Evolutionary conservation across 2,797 vertebrate species (phyloP), one percentile per base, ranked within the genome.

Genomic region (Anguilla megastoma): DNA sequence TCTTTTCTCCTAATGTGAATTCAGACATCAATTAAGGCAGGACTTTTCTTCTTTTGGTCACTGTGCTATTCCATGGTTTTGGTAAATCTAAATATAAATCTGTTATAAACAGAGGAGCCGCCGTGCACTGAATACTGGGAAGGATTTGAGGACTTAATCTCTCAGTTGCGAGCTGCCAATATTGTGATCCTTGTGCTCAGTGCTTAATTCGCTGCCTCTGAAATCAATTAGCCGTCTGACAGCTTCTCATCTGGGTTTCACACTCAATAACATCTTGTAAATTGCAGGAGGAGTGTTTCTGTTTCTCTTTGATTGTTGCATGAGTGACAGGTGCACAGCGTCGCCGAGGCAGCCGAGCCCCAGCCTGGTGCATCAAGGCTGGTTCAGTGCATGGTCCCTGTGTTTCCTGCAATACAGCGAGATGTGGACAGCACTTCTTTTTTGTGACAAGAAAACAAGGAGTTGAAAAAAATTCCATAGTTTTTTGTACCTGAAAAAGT

Each of bases 151-250:
- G 85, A 87, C 86, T 88, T 90, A 91, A 91, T 92, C 71, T 87
- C 89, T 6, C 71, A 50, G 87, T 85, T 89, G 56, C 54, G 85
- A 86, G 52, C 88, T 76, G 88, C 85, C 87, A 87, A 84, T 86
- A 88, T 33, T 84, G 66, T 52, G 33, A 50, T 36, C 74, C 87
- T 52, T 18, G 58, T 58, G 85, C 87, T 88, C 30, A 83, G 85
- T 18, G 33, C 89, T 89, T 90, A 91, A 91, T 90, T 90, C 84
- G 58, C 89, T 87, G 88, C 54, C 86, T 92, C 85, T 88, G 88
- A 91, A 91, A 91, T 89, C 86, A 91, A 91, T 91, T 91, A 88
- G 86, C 84, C 80, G 69, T 88, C 88, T 85, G 86, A 90, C 90
- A 92, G 87, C 89, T 85, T 87, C 85, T 90, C 85, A 80, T 89